Percentiles rank a stretch among this genome's conserved stretches.
Conservation (phyloP, 1,140 invertebrate genomes). For the Calliopsis andreniformis region DNA sequence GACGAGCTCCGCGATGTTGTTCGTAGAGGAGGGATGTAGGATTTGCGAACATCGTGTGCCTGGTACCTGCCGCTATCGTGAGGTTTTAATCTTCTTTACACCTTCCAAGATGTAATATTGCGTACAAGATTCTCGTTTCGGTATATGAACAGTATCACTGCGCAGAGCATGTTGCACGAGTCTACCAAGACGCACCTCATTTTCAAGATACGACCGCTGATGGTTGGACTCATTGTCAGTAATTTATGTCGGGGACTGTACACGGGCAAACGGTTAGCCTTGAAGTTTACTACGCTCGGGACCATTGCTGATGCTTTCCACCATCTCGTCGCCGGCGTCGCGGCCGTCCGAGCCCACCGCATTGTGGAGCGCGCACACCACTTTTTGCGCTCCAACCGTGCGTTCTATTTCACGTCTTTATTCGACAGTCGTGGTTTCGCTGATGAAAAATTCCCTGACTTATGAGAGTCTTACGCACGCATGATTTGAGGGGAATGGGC, state of each 20-base stretch:
- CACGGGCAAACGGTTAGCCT: constrained; percentile 71
- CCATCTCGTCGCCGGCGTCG: constrained; percentile 37
- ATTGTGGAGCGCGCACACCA: not conserved
- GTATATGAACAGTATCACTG: constrained; percentile 1
- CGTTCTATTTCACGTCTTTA: constrained; percentile 8
- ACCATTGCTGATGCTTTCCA: constrained; percentile 59
- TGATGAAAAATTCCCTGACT: not conserved
- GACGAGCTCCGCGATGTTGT: not conserved
- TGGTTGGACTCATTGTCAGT: constrained; percentile 32
- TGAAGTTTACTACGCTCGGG: constrained; percentile 63
- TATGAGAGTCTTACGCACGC: not conserved
- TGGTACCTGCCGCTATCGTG: not conserved
- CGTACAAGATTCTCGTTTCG: not conserved
- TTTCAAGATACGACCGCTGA: not conserved
- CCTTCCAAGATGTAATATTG: constrained; percentile 26
- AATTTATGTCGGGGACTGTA: constrained; percentile 66
- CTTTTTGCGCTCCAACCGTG: not conserved
- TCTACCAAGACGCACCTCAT: not conserved
- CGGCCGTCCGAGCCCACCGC: constrained; percentile 25
- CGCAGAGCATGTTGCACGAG: not conserved
- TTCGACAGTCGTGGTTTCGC: not conserved
- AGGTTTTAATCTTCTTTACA: constrained; percentile 33
- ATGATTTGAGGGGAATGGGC: too few species aligned
- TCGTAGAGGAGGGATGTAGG: not conserved
- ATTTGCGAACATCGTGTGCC: not conserved